phyloP scores from a whole-genome alignment of 2,888 invertebrate species.

The Eupithecia vulgata region DNA sequence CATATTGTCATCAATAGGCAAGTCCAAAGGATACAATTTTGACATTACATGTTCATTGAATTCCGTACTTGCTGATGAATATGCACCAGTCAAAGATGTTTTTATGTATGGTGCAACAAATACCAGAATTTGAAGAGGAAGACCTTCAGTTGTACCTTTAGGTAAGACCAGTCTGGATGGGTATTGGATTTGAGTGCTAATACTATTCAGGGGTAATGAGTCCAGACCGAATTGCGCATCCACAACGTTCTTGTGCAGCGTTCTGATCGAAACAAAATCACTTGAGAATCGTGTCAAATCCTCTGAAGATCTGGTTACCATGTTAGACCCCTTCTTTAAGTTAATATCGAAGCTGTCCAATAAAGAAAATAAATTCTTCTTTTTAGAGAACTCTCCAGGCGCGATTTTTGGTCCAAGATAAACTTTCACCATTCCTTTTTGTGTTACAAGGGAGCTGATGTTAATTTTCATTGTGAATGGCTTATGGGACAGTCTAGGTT shows the following conservation, averaged over 20 bases:
- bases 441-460: conserved; percentile 84
- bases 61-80: conserved; percentile 70
- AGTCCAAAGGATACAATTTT: conserved; percentile 90
- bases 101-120: conserved; percentile 83
- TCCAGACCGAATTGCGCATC: conserved; percentile 82
- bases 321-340: conserved; percentile 86
- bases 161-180: conserved; percentile 89
- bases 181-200: conserved; percentile 84
- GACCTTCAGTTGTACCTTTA: conserved; percentile 87
- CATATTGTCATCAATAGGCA: conserved; percentile 80
- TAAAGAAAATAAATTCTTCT: conserved; percentile 83
- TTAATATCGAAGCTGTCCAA: conserved; percentile 85
- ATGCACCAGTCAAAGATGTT: conserved; percentile 52
- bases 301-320: conserved; percentile 85
- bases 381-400: conserved; percentile 79
- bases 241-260: conserved; percentile 85
- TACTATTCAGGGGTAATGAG: conserved; percentile 74
- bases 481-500: conserved; percentile 88
- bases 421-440: conserved; percentile 85
- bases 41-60: conserved; percentile 70
- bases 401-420: conserved; percentile 89
- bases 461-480: conserved; percentile 87
- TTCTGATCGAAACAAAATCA: conserved; percentile 84
- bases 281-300: conserved; percentile 85
- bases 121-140: conserved; percentile 86